Conservation (phyloP, 1,140 invertebrate genomes). For the Anastatus disparis region DNA sequence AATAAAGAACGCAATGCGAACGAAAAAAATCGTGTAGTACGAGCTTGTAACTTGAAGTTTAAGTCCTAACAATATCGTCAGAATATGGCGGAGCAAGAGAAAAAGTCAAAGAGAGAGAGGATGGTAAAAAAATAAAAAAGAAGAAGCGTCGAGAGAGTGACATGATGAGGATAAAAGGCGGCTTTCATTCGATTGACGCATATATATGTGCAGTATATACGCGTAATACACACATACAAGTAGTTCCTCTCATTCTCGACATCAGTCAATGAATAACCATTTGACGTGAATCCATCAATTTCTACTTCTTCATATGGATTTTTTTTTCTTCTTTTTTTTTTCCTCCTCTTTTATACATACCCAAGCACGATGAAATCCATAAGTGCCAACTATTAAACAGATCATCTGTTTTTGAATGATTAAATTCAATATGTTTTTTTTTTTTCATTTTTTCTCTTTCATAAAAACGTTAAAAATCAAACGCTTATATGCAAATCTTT, state of each 20-base stretch:
- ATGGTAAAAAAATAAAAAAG: not conserved
- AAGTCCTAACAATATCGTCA: slow-evolving; percentile 13
- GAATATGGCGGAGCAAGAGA: not conserved
- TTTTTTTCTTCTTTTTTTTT: not conserved
- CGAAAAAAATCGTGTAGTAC: not conserved
- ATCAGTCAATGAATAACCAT: slow-evolving; percentile 37
- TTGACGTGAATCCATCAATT: slow-evolving; percentile 36
- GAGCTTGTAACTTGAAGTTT: not conserved
- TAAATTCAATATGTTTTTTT: not conserved
- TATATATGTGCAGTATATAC: not conserved
- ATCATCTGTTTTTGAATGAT: not conserved
- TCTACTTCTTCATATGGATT: not conserved
- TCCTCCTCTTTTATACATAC: not conserved
- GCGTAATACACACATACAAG: not conserved
- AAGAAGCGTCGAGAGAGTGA: slow-evolving; percentile 12
- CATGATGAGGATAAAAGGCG: slow-evolving; percentile 38
- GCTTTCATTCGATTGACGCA: slow-evolving; percentile 34
- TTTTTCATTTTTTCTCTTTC: not conserved
- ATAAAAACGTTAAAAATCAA: no score
- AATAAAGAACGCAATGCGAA: no score
- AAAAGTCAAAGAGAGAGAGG: slow-evolving; percentile 14
- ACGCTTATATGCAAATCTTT: no score
- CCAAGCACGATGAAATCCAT: not conserved
- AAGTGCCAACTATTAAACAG: no score
- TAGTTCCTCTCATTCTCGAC: not conserved